Conservation (phyloP, 2,888 invertebrate genomes). For the Acanthococcus lagerstroemiae region DNA sequence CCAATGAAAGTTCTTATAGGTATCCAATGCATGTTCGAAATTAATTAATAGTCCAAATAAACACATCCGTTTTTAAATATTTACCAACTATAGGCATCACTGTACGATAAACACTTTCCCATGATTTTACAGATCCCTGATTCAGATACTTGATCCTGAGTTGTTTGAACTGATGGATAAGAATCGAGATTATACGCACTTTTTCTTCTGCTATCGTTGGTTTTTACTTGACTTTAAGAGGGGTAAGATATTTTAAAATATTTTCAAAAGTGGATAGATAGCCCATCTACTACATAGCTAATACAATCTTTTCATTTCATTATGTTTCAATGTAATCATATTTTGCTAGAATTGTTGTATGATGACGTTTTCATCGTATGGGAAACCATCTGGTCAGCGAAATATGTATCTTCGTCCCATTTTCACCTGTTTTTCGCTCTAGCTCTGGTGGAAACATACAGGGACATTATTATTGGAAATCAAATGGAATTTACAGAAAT, state of each 20-base stretch:
- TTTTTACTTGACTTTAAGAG: constrained; percentile 92
- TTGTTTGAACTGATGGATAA: constrained; percentile 90
- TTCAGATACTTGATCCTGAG: constrained; percentile 84
- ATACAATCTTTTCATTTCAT: not conserved
- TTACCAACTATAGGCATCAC: not conserved
- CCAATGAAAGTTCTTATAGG: no score
- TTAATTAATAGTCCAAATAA: no score
- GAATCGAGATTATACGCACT: constrained; percentile 91
- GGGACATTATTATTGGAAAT: constrained; percentile 88
- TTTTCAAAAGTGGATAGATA: no score
- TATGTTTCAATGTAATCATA: not conserved
- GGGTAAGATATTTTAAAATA: constrained; percentile 42
- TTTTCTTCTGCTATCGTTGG: constrained; percentile 97
- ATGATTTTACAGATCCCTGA: constrained; percentile 51
- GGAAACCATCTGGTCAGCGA: constrained; percentile 94
- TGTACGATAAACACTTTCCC: not conserved
- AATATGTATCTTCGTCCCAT: constrained; percentile 72
- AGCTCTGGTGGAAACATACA: constrained; percentile 80
- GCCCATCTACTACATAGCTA: no score
- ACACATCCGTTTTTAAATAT: no score
- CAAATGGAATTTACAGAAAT: constrained; percentile 97
- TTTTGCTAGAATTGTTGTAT: constrained; percentile 64
- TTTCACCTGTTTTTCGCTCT: constrained; percentile 89
- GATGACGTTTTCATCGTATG: constrained; percentile 86
- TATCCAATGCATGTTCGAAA: no score